These are phyloP conservation scores for Pygoscelis antarcticus DNA, from an alignment of 2,113 vertebrate genomes.

Conservation along the genomic window DNA sequence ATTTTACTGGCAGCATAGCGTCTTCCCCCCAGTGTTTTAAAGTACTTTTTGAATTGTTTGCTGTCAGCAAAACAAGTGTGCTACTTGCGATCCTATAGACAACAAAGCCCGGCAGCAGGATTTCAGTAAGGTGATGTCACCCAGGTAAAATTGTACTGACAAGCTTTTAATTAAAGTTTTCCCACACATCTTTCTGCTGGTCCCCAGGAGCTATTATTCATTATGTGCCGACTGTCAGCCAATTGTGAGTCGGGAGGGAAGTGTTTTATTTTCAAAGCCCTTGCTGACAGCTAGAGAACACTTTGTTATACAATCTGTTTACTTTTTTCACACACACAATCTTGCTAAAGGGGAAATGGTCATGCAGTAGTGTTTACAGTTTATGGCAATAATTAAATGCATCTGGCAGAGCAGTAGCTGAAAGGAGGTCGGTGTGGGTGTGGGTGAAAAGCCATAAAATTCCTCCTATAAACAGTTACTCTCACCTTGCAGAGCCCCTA, in stretches of 20 bases:
- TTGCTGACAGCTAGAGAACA: slow-evolving; percentile 84
- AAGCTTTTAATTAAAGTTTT: slow-evolving; percentile 98
- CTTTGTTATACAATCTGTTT: slow-evolving; percentile 86
- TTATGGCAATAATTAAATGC: slow-evolving; percentile 75
- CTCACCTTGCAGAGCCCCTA: not conserved
- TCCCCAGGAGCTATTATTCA: slow-evolving; percentile 83
- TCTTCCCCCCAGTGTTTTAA: slow-evolving; percentile 67
- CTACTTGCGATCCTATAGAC: slow-evolving; percentile 76
- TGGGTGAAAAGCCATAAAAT: slow-evolving; percentile 31
- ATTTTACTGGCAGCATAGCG: slow-evolving; percentile 54
- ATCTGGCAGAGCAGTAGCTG: slow-evolving; percentile 65
- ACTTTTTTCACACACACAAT: slow-evolving; percentile 71
- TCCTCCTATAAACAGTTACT: slow-evolving; percentile 57
- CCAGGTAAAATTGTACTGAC: slow-evolving; percentile 88
- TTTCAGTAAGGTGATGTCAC: slow-evolving; percentile 85
- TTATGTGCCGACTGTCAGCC: slow-evolving; percentile 81
- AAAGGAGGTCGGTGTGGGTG: slow-evolving; percentile 7
- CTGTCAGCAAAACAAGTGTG: slow-evolving; percentile 81
- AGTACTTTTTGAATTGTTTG: slow-evolving; percentile 79
- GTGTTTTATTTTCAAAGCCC: slow-evolving; percentile 85
- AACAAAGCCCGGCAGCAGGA: slow-evolving; percentile 80
- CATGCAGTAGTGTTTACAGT: slow-evolving; percentile 58
- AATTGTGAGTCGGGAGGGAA: slow-evolving; percentile 80
- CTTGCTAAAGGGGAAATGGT: slow-evolving; percentile 75
- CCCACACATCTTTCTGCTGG: slow-evolving; percentile 82